Conservation (phyloP, 2,888 invertebrate genomes). For the Baronia brevicornis region DNA sequence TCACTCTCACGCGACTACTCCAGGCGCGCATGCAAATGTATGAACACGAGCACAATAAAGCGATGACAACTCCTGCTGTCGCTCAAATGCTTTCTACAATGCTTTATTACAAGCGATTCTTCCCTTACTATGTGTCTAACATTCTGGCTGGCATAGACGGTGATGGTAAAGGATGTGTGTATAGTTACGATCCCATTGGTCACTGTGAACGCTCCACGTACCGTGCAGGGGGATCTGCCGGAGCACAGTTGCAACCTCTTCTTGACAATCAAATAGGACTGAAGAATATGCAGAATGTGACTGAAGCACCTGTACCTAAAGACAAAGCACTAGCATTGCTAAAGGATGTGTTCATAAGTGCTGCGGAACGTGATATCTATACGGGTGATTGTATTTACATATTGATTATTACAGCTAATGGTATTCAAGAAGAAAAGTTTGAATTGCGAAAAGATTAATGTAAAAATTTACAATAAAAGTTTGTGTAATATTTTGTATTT, state of each 20-base stretch:
- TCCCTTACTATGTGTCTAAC: conserved; percentile 98
- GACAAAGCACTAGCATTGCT: conserved; percentile 90
- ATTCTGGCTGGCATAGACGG: conserved; percentile 94
- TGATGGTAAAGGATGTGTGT: conserved; percentile 95
- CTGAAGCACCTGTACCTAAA: conserved; percentile 77
- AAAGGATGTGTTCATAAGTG: conserved; percentile 97
- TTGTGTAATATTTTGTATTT: conserved; percentile 24
- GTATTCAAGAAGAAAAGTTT: conserved; percentile 84
- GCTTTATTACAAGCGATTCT: conserved; percentile 97
- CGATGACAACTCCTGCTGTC: conserved; percentile 93
- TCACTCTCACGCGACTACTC: conserved; percentile 90
- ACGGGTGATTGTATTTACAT: conserved; percentile 95
- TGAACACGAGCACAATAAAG: conserved; percentile 93
- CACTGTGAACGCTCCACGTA: conserved; percentile 91
- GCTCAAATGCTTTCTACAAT: conserved; percentile 97
- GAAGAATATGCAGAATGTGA: conserved; percentile 87
- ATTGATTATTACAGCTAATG: conserved; percentile 91
- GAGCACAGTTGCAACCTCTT: conserved; percentile 92
- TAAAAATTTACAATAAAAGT: conserved; percentile 27
- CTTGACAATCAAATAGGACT: conserved; percentile 96
- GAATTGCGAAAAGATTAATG: conserved; percentile 90
- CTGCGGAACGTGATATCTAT: conserved; percentile 97
- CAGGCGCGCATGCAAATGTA: conserved; percentile 95
- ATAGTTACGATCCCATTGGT: conserved; percentile 98
- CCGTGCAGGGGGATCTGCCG: conserved; percentile 93